A percentile compares a stretch with the other conserved stretches of the same genome.
phyloP scores from a whole-genome alignment of 2,888 invertebrate species.

The Fissipunctia ypsillon region DNA sequence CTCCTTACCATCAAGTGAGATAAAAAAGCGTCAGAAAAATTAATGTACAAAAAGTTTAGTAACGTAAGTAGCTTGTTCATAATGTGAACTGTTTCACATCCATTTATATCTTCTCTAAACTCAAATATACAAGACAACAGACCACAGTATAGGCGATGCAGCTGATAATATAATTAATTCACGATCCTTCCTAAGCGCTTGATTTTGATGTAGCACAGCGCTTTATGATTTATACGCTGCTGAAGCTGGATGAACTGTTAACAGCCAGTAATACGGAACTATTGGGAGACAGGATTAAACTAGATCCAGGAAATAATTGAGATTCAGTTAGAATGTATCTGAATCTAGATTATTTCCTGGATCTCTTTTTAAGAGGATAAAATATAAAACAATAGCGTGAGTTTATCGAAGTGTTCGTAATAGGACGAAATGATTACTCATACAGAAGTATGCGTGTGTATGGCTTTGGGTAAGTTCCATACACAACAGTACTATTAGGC shows the following conservation, averaged over 20 bases:
- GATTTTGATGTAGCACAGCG: conserved; percentile 37
- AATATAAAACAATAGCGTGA: background rate
- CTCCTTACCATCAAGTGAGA: no score
- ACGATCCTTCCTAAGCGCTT: conserved; percentile 25
- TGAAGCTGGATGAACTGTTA: conserved; percentile 19
- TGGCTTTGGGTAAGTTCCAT: background rate
- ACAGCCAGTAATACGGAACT: conserved; percentile 7
- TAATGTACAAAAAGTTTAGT: no score
- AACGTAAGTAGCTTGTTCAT: background rate
- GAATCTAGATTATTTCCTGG: no score
- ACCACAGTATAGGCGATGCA: conserved; percentile 2
- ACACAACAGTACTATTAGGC: background rate
- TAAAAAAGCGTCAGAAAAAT: no score
- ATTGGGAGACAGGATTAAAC: background rate
- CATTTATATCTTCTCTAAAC: background rate
- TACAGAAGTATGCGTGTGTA: background rate
- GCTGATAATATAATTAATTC: conserved; percentile 32
- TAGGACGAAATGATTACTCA: background rate
- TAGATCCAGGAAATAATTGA: background rate
- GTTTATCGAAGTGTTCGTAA: background rate
- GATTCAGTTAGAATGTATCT: no score
- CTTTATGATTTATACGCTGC: conserved; percentile 38
- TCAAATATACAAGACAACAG: background rate
- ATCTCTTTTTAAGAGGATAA: background rate
- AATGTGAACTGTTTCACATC: background rate